phyloP scores from a whole-genome alignment of 2,888 invertebrate species.

The Latrodectus hesperus region DNA sequence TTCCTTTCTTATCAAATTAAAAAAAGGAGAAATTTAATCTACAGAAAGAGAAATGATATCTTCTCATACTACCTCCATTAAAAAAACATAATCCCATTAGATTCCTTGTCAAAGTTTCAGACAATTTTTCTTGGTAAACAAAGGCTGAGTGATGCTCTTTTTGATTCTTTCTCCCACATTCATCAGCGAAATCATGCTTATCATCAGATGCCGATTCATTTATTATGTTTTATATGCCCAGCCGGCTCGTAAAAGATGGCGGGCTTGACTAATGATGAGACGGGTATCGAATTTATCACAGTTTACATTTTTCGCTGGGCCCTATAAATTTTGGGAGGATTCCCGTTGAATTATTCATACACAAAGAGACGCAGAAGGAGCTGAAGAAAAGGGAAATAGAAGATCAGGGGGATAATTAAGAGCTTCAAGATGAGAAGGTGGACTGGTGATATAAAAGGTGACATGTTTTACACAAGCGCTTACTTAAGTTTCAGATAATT shows the following conservation, averaged over 20 bases:
- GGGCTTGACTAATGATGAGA: conserved; percentile 40
- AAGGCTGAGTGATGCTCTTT: background rate
- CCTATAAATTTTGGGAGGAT: conserved; percentile 18
- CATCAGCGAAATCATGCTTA: background rate
- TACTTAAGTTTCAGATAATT: conserved; percentile 1
- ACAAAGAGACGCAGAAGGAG: background rate
- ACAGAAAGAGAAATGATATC: too few relatives aligned
- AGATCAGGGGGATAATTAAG: conserved; percentile 24
- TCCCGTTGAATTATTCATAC: conserved; percentile 33
- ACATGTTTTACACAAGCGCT: background rate
- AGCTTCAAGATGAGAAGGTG: conserved; percentile 12
- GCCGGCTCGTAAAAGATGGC: conserved; percentile 18
- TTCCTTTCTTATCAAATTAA: too few relatives aligned
- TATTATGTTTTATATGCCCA: conserved; percentile 38
- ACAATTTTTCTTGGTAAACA: too few relatives aligned
- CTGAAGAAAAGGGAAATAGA: background rate
- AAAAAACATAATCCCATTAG: too few relatives aligned
- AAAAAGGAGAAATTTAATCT: too few relatives aligned
- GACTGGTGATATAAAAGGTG: background rate
- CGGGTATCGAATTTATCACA: conserved; percentile 14
- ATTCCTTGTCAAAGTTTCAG: too few relatives aligned
- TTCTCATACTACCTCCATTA: too few relatives aligned
- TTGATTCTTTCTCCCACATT: background rate
- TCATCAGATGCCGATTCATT: conserved; percentile 6
- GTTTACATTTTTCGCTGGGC: conserved; percentile 21